These are phyloP conservation scores for Engraulis encrasicolus DNA, from an alignment of 2,113 vertebrate genomes.

Conservation along the genomic window DNA sequence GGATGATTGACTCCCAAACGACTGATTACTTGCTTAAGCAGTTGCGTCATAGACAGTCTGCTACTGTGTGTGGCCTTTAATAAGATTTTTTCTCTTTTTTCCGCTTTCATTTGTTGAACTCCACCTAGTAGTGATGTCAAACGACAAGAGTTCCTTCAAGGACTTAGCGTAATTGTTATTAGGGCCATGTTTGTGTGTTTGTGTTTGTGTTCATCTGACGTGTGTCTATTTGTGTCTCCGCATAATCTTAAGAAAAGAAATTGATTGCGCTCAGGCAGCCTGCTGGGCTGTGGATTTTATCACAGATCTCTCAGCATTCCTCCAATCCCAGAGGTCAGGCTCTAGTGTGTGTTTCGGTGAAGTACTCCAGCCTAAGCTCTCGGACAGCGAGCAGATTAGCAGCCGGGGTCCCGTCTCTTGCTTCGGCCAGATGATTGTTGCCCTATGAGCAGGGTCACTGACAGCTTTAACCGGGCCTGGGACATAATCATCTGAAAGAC, in stretches of 20 bases:
- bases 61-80: background rate
- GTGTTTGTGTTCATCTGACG: background rate
- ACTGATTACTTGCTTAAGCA: slow-evolving; percentile 10
- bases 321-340: background rate
- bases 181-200: background rate
- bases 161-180: background rate
- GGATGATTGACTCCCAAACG: background rate
- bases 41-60: slow-evolving; percentile 8
- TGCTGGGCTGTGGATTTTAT: no score
- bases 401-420: background rate
- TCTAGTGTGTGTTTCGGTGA: background rate
- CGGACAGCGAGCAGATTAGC: background rate
- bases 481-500: no score
- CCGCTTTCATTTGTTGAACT: background rate
- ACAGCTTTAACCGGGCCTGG: no score
- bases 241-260: slow-evolving; percentile 12
- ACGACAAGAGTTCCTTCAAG: background rate
- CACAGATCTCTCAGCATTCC: background rate
- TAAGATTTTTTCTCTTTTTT: background rate
- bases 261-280: background rate
- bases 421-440: background rate
- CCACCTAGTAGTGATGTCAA: slow-evolving; percentile 14
- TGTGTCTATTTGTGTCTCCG: background rate
- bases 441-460: no score
- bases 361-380: background rate